Evolutionary conservation across 2,888 invertebrate genomes (phyloP), one percentile per base, ranked within the genome.

Genomic region (Caenorhabditis auriculariae): DNA sequence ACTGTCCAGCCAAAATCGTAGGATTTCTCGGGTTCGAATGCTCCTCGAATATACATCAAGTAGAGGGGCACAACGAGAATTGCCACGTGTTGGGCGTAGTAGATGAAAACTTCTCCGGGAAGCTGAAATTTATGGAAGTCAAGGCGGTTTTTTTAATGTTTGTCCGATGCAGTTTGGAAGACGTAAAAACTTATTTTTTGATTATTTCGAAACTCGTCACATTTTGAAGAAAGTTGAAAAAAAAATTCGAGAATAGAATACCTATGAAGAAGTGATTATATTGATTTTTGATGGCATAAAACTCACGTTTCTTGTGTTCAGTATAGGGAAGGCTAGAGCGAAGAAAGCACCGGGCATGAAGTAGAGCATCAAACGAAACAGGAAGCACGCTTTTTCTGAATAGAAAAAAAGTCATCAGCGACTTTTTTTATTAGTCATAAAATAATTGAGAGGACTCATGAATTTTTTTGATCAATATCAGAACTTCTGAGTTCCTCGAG

Each of bases 1-100:
- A 88, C 56, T 6, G 73, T 70, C 69, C 66, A 80, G 28, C 57
- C 61, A 46, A 66, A 63, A 57, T 76, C 71, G 45, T 69, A 44
- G n/a, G 55, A 46, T 32, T 62, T 51, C 42, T 75, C 74, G 5
- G 72, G 69, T 37, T 67, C 62, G 48, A 53, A 74, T 82, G 85
- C 83, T 91, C 93, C 93, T 86, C 91, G 90, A 82, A 89, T 86
- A 83, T 88, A 87, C 81, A 94, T 85, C 61, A 95, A 87, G 84
- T 93, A 94, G 84, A 91, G 90, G 69, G 94, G 94, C 85, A 93
- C 91, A 55, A 93, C 88, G 83, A 93, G 88, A 89, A 95, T 92
- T 86, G 93, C 87, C 69, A 90, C 88, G 85, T 95, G 95, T 84
- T 95, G 95, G 82, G 94, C 89, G 88, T 91, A 95, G 84, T 95